Evolutionary conservation across 2,888 invertebrate genomes (phyloP), one percentile per base, ranked within the genome.

Genomic region (Megalurothrips usitatus): DNA sequence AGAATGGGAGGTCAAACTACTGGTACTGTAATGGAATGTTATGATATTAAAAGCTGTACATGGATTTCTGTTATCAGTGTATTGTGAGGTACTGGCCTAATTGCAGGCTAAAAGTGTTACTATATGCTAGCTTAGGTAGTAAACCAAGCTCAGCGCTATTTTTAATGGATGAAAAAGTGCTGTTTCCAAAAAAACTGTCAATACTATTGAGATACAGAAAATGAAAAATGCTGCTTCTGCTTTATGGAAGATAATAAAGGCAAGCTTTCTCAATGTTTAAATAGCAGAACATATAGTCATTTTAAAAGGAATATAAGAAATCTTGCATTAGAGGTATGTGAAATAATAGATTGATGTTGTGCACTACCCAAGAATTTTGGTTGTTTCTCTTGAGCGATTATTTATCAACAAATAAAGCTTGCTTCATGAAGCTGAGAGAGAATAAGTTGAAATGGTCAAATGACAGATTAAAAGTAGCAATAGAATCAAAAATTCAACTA

Each of bases 141-240:
- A 26, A n/a, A 26, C 79, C 49, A 49, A 79, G 28, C 34, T 26
- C 79, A 79, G 79, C 79, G 23, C 52, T 58, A 81, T 68, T 63
- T 80, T 81, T 78, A 81, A 81, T 63, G 81, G 52, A 82, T 82
- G 81, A 81, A 80, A 81, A 58, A 80, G 81, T 68, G 26, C 34
- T 79, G 52, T 81, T 58, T 23, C 26, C 10, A 14, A 81, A 79
- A 28, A 79, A 80, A 17, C 47, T 48, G 34, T 80, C 19, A 26
- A 63, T 48, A n/a, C 63, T 43, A 84, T 84, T 83, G 84, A 83
- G 26, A 75, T 23, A 75, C 26, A 26, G 68, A 75, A 43, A 26
- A 26, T 75, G 68, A 26, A 26, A 43, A 26, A 75, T 75, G 0
- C 26, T 75, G 23, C 68, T 6, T 26, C 10, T 75, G 68, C 68